A percentile compares a stretch with the other conserved stretches of the same genome.
Conservation (phyloP, 1,140 invertebrate genomes). For the Gyrodactylus bullatarudis region DNA sequence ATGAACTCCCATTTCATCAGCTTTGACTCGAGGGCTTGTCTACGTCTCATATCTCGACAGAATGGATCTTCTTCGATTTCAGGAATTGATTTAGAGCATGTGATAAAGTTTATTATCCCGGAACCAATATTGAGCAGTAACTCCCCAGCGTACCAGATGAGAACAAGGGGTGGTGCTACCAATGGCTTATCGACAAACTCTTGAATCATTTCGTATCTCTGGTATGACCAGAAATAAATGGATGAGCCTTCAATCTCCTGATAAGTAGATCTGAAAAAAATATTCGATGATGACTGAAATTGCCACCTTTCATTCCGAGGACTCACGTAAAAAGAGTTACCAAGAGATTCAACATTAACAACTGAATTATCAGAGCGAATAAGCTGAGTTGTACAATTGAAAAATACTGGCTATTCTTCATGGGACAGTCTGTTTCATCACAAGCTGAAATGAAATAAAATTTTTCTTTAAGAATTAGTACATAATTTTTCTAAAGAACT, state of each 20-base stretch:
- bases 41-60: not conserved
- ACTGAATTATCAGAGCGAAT: not conserved
- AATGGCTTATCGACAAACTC: slow-evolving; percentile 19
- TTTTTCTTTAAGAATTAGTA: no score
- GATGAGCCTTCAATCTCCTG: slow-evolving; percentile 14
- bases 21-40: slow-evolving; percentile 4
- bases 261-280: slow-evolving; percentile 11
- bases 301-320: not conserved
- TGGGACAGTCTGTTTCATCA: not conserved
- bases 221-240: slow-evolving; percentile 18
- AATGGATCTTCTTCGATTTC: not conserved
- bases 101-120: not conserved
- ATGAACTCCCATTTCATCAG: slow-evolving; percentile 15
- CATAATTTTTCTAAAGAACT: no score
- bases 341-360: slow-evolving; percentile 17
- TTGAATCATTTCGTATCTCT: slow-evolving; percentile 17
- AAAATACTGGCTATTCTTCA: not conserved
- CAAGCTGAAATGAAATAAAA: not conserved
- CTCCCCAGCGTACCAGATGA: slow-evolving; percentile 14
- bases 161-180: slow-evolving; percentile 19
- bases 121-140: slow-evolving; percentile 4
- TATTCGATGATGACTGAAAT: slow-evolving; percentile 9
- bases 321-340: slow-evolving; percentile 15
- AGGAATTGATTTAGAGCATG: not conserved
- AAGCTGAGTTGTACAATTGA: not conserved